These are phyloP conservation scores for Taenioides sp. DNA, from an alignment of 2,797 vertebrate species.

Conservation along the genomic window DNA sequence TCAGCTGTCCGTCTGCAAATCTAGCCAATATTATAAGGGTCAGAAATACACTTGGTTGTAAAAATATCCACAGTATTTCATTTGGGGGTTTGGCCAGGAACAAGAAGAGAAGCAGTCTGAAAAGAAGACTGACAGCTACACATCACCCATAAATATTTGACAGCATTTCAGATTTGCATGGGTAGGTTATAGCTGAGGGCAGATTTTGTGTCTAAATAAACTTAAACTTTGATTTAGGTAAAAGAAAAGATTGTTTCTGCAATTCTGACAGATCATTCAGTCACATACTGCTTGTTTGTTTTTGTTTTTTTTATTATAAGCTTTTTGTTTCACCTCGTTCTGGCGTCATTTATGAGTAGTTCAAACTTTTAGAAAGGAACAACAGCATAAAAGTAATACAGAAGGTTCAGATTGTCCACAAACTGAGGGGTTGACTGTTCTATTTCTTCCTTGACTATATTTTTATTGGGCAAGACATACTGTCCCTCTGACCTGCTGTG, in stretches of 20 bases:
- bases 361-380: not conserved
- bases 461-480: not conserved
- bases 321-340: not conserved
- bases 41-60: conserved; percentile 8
- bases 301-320: not conserved
- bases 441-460: not conserved
- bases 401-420: no score
- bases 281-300: not conserved
- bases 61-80: conserved; percentile 11
- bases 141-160: conserved; percentile 42
- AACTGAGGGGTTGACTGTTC: not conserved
- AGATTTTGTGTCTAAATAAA: not conserved
- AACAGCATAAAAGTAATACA: not conserved
- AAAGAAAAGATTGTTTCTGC: not conserved
- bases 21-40: conserved; percentile 9
- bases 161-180: conserved; percentile 10
- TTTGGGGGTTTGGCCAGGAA: not conserved
- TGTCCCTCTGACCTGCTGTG: not conserved
- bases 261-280: not conserved
- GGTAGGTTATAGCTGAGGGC: not conserved
- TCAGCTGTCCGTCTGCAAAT: conserved; percentile 21
- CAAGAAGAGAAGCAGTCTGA: conserved; percentile 1
- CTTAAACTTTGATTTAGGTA: not conserved
- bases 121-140: conserved; percentile 25
- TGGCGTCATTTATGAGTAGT: not conserved